Evolutionary conservation across 2,113 vertebrate genomes (phyloP), one percentile per base, ranked within the genome.

Genomic region (Panurus biarmicus): DNA sequence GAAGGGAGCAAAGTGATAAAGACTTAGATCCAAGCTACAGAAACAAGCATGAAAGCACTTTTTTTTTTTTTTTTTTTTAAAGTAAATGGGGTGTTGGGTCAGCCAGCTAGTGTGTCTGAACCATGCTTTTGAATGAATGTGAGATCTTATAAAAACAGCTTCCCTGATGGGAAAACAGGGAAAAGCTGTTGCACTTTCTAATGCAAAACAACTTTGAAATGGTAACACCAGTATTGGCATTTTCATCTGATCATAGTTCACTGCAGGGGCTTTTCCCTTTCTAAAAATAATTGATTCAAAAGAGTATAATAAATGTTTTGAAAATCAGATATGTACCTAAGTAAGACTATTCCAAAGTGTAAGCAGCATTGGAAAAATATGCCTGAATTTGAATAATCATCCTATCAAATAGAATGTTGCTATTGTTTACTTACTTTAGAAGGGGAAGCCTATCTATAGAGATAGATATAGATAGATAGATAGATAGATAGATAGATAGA

Each of bases 1-100:
- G 72, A 95, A 95, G 72, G 28, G 75, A 91, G 79, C 24, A 58
- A 90, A 91, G 85, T 64, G 87, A 83, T 94, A 94, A 91, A 94
- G 82, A 85, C 42, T 84, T 87, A 82, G 23, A 95, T 83, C 22
- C 60, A 64, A 91, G 85, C 74, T 80, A 94, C 42, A 73, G 70
- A 94, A 94, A 56, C 35, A 88, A 83, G 66, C 12, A 76, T 12
- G 70, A 86, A 91, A 95, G 64, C 62, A 71, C 28, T 15, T 60
- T 71, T 76, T 50, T 61, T n/a, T 56, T n/a, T 65, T 64, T 70
- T 14, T 65, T 64, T 65, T 51, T 50, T 42, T 47, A 9, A 70
- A 81, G 65, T 29, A 60, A 92, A 14, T 22, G 53, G 23, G 4
- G 53, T 67, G 69, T 81, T 74, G 83, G 86, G 86, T 93, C 83